Evolutionary conservation across 2,888 invertebrate genomes (phyloP).

Genomic region (Phania funesta): DNA sequence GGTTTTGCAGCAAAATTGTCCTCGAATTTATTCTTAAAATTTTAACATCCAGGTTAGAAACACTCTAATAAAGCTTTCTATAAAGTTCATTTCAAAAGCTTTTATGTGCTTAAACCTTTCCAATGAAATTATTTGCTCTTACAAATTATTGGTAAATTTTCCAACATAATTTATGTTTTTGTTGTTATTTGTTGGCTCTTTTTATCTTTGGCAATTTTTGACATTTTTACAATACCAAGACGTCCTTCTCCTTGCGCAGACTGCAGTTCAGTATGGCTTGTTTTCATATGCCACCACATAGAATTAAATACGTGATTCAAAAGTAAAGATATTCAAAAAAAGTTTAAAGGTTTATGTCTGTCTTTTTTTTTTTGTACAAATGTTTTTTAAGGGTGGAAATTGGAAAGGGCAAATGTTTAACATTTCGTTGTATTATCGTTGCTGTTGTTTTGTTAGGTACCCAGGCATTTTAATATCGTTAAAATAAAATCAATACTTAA

Average conservation of each 20-base stretch:
- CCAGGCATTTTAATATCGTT: constrained; percentile 49
- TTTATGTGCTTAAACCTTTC: not conserved
- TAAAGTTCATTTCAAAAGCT: no score
- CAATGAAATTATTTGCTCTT: not conserved
- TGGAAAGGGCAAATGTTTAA: not conserved
- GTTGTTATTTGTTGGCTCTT: constrained; percentile 11
- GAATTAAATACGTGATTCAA: constrained; percentile 39
- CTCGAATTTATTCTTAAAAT: no score
- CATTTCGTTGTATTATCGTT: not conserved
- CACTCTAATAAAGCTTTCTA: no score
- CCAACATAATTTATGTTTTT: constrained; percentile 27
- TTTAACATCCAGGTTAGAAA: no score
- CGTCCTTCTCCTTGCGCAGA: not conserved
- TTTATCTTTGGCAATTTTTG: constrained; percentile 35
- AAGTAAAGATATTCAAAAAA: constrained; percentile 7
- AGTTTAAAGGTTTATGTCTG: constrained; percentile 1
- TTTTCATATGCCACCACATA: constrained; percentile 8
- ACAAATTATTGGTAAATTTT: constrained; percentile 31
- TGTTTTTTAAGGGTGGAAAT: not conserved
- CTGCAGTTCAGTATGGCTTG: not conserved
- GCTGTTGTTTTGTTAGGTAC: not conserved
- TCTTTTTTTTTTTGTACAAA: not conserved
- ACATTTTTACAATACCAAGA: constrained; percentile 11
- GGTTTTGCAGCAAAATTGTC: no score
- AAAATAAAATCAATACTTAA: constrained; percentile 62